Conservation (phyloP, 1,140 invertebrate species). For the Goniozus legneri region DNA sequence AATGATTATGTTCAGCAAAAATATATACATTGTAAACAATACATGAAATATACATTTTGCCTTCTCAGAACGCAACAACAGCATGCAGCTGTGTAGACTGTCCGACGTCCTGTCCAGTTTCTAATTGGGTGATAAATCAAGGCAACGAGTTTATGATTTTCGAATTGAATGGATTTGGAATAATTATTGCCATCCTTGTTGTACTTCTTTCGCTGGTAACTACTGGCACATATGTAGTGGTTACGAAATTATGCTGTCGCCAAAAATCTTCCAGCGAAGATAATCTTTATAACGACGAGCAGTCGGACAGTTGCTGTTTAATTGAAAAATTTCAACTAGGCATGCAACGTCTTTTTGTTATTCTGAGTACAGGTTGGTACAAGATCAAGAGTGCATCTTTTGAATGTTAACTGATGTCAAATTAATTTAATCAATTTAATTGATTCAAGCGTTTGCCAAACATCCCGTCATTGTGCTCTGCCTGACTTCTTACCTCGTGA, state of each 20-base stretch:
- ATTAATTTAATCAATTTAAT: too few relatives aligned
- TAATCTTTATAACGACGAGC: too few relatives aligned
- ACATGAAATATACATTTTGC: neutral
- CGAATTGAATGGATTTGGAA: constrained; percentile 26
- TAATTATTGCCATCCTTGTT: constrained; percentile 25
- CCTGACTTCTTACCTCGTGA: constrained; percentile 57
- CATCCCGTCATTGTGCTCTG: constrained; percentile 62
- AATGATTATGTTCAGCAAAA: too few relatives aligned
- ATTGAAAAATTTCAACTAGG: too few relatives aligned
- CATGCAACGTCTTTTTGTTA: too few relatives aligned
- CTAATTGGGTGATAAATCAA: neutral
- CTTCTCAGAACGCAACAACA: constrained; percentile 43
- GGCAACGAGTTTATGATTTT: constrained; percentile 17
- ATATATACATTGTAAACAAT: too few relatives aligned
- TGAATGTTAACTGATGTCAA: too few relatives aligned
- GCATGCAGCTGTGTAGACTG: constrained; percentile 82
- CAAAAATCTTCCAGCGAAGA: too few relatives aligned
- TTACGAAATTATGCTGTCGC: too few relatives aligned
- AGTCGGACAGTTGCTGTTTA: too few relatives aligned
- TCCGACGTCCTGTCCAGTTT: constrained; percentile 58
- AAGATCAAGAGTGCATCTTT: too few relatives aligned
- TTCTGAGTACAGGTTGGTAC: too few relatives aligned
- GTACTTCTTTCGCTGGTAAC: constrained; percentile 1
- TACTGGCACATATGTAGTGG: neutral
- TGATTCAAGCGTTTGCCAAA: constrained; percentile 62